These are phyloP conservation scores for Hirtodrosophila confusa DNA, from an alignment of 2,888 invertebrate species.

Conservation along the genomic window DNA sequence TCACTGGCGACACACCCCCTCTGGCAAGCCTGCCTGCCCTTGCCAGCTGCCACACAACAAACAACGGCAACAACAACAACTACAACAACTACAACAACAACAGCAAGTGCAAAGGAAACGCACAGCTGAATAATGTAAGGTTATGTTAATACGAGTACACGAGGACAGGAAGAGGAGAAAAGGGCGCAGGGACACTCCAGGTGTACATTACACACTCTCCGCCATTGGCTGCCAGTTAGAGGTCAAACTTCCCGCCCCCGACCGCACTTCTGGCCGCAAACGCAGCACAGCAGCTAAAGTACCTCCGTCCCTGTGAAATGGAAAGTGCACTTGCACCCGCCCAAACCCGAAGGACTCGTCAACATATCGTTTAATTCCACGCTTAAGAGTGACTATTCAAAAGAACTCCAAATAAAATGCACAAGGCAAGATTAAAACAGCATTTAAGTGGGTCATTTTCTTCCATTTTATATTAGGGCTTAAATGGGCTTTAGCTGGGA, in stretches of 20 bases:
- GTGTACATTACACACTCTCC: conserved; percentile 55
- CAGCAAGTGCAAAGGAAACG: conserved; percentile 60
- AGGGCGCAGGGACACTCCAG: conserved; percentile 34
- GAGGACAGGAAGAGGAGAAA: conserved; percentile 17
- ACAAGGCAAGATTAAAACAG: too few species aligned
- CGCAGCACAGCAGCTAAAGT: not conserved
- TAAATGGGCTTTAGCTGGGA: too few species aligned
- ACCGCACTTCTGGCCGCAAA: not conserved
- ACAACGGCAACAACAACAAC: conserved; percentile 2
- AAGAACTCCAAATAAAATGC: too few species aligned
- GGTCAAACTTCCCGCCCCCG: conserved; percentile 28
- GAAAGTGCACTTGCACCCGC: conserved; percentile 44
- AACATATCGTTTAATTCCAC: conserved; percentile 9
- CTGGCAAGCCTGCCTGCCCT: conserved; percentile 6
- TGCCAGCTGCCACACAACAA: conserved; percentile 6
- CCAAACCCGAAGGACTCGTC: conserved; percentile 7
- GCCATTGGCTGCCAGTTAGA: conserved; percentile 51
- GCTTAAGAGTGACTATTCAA: too few species aligned
- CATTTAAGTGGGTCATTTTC: too few species aligned
- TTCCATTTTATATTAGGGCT: too few species aligned
- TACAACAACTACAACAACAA: conserved; percentile 4
- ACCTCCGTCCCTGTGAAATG: conserved; percentile 16
- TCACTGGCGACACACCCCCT: not conserved
- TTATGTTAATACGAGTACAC: conserved; percentile 63
- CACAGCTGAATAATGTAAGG: conserved; percentile 74